Evolutionary conservation across 2,113 vertebrate genomes (phyloP).

Genomic region (Vulpes vulpes): DNA sequence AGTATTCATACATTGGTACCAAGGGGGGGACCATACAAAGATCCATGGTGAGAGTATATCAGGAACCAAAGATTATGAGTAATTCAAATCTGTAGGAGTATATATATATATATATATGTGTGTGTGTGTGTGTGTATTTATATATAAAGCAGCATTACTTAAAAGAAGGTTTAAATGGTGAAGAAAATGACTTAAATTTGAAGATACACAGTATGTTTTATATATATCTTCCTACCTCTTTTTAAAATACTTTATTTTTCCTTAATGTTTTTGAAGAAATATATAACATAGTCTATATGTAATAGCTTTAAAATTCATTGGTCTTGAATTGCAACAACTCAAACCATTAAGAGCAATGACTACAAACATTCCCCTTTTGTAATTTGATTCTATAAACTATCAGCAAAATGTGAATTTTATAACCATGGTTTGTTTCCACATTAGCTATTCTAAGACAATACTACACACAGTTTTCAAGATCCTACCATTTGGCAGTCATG

Average conservation of each 20-base stretch:
- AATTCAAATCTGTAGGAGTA: not conserved
- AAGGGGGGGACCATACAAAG: not conserved
- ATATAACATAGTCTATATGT: not conserved
- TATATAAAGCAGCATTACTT: not conserved
- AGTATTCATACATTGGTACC: not conserved
- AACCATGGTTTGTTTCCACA: not conserved
- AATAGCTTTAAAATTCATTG: not conserved
- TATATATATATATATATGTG: not conserved
- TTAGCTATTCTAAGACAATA: not conserved
- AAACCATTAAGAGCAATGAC: not conserved
- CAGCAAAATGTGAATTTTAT: not conserved
- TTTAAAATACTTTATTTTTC: not conserved
- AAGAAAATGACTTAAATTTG: constrained; percentile 33
- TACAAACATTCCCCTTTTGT: not conserved
- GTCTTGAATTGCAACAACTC: not conserved
- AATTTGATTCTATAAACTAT: constrained; percentile 5
- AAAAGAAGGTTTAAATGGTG: not conserved
- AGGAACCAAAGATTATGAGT: not conserved
- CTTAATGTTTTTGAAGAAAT: constrained; percentile 3
- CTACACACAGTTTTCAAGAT: not conserved
- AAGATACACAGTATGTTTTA: not conserved
- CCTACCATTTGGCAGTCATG: not conserved
- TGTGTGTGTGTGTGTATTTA: not conserved
- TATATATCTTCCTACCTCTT: not conserved
- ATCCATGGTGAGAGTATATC: not conserved